Percentiles rank a stretch among this genome's conserved stretches.
These are phyloP conservation scores for Stenodera caucasica DNA, from an alignment of 2,888 invertebrate genomes.

Conservation along the genomic window DNA sequence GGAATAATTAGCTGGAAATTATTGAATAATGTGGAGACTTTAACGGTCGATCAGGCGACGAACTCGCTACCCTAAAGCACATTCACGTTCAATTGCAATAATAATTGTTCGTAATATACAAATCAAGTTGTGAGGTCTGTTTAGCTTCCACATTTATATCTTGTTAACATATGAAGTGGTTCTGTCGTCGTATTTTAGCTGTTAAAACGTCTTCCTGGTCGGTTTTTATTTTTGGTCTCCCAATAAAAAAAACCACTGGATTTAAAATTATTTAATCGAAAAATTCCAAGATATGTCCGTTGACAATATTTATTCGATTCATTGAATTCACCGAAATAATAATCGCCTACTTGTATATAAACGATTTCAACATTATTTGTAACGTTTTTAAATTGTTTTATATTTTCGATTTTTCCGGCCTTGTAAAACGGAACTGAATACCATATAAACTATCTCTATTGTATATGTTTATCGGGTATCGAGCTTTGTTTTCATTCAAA, in stretches of 20 bases:
- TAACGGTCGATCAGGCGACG: neutral
- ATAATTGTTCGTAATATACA: neutral
- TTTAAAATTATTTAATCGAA: too few species aligned
- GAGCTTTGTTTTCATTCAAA: neutral
- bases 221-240: neutral
- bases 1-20: too few species aligned
- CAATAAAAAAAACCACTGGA: too few species aligned
- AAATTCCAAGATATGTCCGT: too few species aligned
- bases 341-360: too few species aligned
- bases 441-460: conserved; percentile 21
- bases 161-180: conserved; percentile 5
- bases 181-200: neutral
- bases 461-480: neutral
- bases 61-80: neutral
- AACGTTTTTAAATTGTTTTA: conserved; percentile 1
- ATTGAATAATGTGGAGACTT: neutral
- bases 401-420: conserved; percentile 22
- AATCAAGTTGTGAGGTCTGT: conserved; percentile 5
- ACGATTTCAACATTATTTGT: conserved; percentile 8
- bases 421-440: conserved; percentile 30
- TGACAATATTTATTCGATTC: too few species aligned
- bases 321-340: too few species aligned
- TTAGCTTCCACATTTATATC: neutral
- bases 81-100: neutral
- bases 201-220: conserved; percentile 1